Conservation (phyloP, 1,140 invertebrate genomes). For the Drosophila hydei region DNA sequence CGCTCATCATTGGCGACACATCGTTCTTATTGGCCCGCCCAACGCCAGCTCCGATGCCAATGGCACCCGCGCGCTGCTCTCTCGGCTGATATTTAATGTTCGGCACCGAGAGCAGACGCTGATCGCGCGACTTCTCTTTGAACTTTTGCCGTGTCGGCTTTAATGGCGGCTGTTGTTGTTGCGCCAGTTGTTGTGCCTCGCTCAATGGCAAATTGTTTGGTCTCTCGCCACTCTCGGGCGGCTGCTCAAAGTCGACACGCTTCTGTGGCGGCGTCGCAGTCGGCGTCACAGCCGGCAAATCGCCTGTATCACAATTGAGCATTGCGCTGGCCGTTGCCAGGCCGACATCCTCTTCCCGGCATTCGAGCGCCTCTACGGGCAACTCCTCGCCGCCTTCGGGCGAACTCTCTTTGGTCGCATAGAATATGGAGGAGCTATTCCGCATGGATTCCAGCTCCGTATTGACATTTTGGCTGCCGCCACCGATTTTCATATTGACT, state of each 20-base stretch:
- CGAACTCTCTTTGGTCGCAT: conserved; percentile 83
- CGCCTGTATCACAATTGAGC: conserved; percentile 47
- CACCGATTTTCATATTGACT: conserved; percentile 89
- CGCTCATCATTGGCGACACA: conserved; percentile 86
- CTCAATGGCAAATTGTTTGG: conserved; percentile 69
- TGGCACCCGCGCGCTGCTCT: conserved; percentile 57
- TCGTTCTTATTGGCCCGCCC: conserved; percentile 68
- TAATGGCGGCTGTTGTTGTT: conserved; percentile 82
- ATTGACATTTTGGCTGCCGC: conserved; percentile 69
- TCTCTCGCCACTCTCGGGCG: conserved; percentile 55
- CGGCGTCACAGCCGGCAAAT: not conserved
- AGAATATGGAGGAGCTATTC: conserved; percentile 84
- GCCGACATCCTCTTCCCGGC: conserved; percentile 53
- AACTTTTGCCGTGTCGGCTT: conserved; percentile 87
- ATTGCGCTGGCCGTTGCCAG: conserved; percentile 35
- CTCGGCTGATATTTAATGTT: conserved; percentile 88
- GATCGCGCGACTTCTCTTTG: conserved; percentile 86
- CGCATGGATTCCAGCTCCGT: conserved; percentile 85
- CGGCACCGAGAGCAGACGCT: conserved; percentile 90
- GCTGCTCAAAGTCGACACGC: conserved; percentile 81
- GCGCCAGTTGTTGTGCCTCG: conserved; percentile 22
- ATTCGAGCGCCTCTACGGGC: conserved; percentile 52
- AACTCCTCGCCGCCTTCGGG: conserved; percentile 52
- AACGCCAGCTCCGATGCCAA: conserved; percentile 25
- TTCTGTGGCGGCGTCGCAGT: conserved; percentile 33